Base-by-base conservation (phyloP, 2,888 invertebrate genomes). In the Eristalis arbustorum region DNA sequence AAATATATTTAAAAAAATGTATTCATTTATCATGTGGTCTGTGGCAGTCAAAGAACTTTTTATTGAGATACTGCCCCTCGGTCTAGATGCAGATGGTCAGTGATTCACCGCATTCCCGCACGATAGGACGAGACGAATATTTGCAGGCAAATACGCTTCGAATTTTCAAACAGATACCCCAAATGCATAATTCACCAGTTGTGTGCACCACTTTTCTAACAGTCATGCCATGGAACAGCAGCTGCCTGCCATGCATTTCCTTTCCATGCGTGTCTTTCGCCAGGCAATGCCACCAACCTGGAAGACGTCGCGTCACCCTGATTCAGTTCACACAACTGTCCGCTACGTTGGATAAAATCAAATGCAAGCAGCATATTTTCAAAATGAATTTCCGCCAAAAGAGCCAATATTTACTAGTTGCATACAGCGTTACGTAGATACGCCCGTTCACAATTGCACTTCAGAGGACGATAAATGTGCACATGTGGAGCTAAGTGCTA, bases 401-500 rank as follows among this genome's bases (percentile, higher is more conserved):
- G 11, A 57, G 56, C 49, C 18, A 13, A 62, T 56, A 25, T 25
- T 3, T 25, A 63, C 22, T 28, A 59, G 59, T 69, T 14, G 57
- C 64, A 68, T 67, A 18, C 31, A 66, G 66, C 59, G 49, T 61
- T n/a, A 37, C 56, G 42, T n/a, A 49, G 57, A 62, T 63, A 49
- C 34, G 56, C 49, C 28, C 59, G 31, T 37, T 59, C 23, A 71
- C 25, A 49, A 66, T 31, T 72, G 61, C 64, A 14, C 40, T 66
- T 78, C 37, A 42, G 61, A 71, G 23, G 73, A 56, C 28, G 63
- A 81, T 56, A 64, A 59, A 71, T 75, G 81, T 40, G 69, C 81
- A 81, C 81, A 81, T 81, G 81, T 81, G 81, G 57, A 28, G 61
- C 68, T 75, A 42, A 81, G 74, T 81, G 69, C 59, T 59, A 23